These are phyloP conservation scores for Micromussa lordhowensis DNA, from an alignment of 92 coral and sea anemone genomes.

Conservation along the genomic window DNA sequence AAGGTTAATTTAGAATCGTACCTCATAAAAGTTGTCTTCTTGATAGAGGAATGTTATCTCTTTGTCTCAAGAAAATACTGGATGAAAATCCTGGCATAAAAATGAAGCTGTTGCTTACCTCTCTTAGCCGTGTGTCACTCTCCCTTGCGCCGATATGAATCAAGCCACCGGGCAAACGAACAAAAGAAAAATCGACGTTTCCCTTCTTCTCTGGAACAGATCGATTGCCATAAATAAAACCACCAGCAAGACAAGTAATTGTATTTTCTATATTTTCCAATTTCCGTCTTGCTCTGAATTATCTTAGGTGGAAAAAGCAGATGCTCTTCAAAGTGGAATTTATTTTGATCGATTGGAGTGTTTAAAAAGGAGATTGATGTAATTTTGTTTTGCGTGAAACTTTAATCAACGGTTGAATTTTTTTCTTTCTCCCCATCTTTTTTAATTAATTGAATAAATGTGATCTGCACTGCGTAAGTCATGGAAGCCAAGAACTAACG, in stretches of 20 bases:
- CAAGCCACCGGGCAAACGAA: slow-evolving; percentile 12
- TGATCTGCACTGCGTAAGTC: no score
- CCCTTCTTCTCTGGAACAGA: neutral
- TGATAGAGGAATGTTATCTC: neutral
- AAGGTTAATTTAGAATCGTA: neutral
- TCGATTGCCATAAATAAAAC: neutral
- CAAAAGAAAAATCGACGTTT: neutral
- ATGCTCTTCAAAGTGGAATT: neutral
- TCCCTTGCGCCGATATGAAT: neutral
- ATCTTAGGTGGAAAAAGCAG: neutral
- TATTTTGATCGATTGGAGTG: no score
- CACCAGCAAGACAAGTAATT: neutral
- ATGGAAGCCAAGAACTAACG: no score
- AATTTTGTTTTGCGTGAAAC: no score
- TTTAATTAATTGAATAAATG: no score
- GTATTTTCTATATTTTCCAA: neutral
- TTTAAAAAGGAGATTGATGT: no score
- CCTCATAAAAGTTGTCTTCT: neutral
- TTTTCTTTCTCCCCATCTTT: no score
- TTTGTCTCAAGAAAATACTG: neutral
- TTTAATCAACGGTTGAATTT: no score
- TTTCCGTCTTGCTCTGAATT: neutral
- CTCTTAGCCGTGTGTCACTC: neutral
- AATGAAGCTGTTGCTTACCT: neutral
- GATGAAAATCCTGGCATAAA: neutral